Percentiles rank a stretch among this genome's conserved stretches.
These are phyloP conservation scores for Marmota flaviventris DNA, from an alignment of 2,113 vertebrate species.

Conservation along the genomic window DNA sequence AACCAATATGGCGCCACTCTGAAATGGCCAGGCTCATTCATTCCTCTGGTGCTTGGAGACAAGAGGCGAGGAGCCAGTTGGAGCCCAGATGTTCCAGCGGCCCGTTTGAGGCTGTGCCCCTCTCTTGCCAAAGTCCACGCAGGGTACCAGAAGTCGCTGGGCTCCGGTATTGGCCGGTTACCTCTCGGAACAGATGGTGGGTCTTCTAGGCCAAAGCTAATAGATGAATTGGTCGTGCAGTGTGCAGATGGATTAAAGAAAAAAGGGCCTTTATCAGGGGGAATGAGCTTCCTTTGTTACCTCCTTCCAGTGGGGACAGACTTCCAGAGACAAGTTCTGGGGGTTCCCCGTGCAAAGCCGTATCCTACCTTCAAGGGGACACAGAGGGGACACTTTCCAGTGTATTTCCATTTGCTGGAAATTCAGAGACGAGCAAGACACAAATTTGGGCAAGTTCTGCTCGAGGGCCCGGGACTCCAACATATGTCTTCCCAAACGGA, in stretches of 20 bases:
- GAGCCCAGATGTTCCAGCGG: not conserved
- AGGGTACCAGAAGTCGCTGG: not conserved
- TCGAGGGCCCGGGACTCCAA: not conserved
- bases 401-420: not conserved
- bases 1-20: too few species aligned
- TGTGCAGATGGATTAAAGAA: not conserved
- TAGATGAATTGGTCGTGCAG: not conserved
- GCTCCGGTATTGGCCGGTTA: accelerated
- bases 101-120: accelerated
- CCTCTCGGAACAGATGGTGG: not conserved
- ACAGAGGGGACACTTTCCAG: not conserved
- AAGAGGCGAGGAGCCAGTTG: accelerated
- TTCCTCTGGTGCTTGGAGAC: not conserved
- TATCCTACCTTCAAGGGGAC: too few species aligned
- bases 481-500: conserved; percentile 61
- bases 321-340: not conserved
- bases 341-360: accelerated
- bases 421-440: not conserved
- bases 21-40: accelerated
- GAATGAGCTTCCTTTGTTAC: accelerated
- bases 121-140: accelerated
- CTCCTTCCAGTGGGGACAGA: not conserved
- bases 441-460: not conserved
- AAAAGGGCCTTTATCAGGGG: accelerated
- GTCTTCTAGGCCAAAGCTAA: not conserved